A percentile compares a stretch with the other conserved stretches of the same genome.
phyloP scores from a whole-genome alignment of 2,113 vertebrate genomes.

The Mastomys coucha region DNA sequence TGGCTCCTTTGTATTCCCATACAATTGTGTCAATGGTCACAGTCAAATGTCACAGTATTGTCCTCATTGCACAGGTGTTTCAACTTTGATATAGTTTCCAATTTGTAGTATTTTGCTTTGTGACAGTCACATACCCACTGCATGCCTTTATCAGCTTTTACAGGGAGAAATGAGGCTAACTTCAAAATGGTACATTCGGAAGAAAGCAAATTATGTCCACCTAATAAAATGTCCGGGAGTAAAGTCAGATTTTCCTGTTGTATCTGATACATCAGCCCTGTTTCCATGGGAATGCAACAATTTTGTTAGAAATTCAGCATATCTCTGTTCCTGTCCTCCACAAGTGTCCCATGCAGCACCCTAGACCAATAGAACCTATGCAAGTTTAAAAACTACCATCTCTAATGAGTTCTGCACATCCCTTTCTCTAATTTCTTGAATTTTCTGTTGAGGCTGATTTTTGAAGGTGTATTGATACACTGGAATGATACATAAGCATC shows the following conservation, averaged over 20 bases:
- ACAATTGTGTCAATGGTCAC: neutral
- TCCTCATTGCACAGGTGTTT: neutral
- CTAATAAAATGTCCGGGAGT: neutral
- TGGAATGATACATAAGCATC: neutral
- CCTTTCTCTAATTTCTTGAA: neutral
- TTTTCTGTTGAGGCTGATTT: conserved; percentile 26
- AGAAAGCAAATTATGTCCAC: neutral
- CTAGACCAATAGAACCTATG: neutral
- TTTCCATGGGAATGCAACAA: conserved; percentile 20
- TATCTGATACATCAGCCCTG: conserved; percentile 1
- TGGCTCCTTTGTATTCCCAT: neutral
- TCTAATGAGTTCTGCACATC: neutral
- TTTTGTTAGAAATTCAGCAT: conserved; percentile 52
- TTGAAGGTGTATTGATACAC: neutral
- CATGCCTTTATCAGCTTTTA: neutral
- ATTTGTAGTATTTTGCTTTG: neutral
- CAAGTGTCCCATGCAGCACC: neutral
- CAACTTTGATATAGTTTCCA: neutral
- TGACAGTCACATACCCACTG: neutral
- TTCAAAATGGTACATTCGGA: neutral
- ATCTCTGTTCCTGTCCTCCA: neutral
- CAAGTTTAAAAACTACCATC: neutral
- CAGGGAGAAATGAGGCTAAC: neutral
- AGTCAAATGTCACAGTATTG: neutral
- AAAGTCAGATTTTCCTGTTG: neutral